These are phyloP conservation scores for Alviniconcha marisindica DNA, from an alignment of 1,140 invertebrate species.

Conservation along the genomic window DNA sequence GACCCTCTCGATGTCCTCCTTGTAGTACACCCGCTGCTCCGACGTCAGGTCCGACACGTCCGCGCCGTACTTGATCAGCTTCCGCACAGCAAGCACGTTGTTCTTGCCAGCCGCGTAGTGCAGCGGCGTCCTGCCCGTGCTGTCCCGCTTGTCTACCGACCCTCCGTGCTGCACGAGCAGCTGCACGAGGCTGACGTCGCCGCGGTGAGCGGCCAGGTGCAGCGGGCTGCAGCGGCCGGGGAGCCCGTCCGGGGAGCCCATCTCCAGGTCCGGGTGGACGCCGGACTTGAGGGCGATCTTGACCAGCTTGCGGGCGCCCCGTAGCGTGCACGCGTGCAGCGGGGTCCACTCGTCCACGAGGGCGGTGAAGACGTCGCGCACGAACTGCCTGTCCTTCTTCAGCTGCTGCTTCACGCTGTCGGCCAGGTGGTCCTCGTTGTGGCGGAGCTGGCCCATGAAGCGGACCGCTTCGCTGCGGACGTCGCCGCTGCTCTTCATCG, in stretches of 20 bases:
- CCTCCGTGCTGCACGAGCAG: constrained; percentile 51
- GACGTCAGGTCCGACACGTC: constrained; percentile 47
- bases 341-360: constrained; percentile 68
- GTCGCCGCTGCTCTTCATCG: not conserved
- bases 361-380: constrained; percentile 59
- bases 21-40: constrained; percentile 41
- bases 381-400: constrained; percentile 58
- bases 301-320: constrained; percentile 65
- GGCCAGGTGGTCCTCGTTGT: constrained; percentile 61
- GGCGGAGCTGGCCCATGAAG: constrained; percentile 60
- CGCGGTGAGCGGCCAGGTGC: constrained; percentile 69
- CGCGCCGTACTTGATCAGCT: constrained; percentile 64
- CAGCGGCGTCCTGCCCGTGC: constrained; percentile 54
- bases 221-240: constrained; percentile 64
- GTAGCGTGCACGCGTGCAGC: constrained; percentile 68
- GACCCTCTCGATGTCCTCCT: constrained; percentile 32
- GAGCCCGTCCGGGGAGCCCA: constrained; percentile 65
- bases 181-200: constrained; percentile 67
- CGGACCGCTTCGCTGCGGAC: constrained; percentile 53
- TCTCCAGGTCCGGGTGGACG: constrained; percentile 61
- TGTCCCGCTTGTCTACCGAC: not conserved
- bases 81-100: constrained; percentile 63
- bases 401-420: constrained; percentile 60
- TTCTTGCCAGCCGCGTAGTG: constrained; percentile 60
- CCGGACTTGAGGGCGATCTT: constrained; percentile 64